A percentile compares a stretch with the other conserved stretches of the same genome.
Conservation (phyloP, 2,797 vertebrate species). For the Falco concolor region DNA sequence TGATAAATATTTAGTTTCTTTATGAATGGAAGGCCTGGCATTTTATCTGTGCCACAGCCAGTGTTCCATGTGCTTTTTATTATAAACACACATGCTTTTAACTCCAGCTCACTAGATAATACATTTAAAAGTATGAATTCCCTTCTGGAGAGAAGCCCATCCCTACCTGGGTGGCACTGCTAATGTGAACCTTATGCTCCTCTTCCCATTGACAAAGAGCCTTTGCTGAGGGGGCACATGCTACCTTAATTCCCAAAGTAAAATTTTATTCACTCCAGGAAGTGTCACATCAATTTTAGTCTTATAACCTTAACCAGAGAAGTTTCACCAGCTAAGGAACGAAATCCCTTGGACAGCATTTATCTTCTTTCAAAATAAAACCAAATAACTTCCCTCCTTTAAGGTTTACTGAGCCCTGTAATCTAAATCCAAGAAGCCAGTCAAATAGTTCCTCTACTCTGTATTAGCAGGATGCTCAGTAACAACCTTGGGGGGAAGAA, state of each 20-base stretch:
- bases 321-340: background rate
- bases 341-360: background rate
- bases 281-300: background rate
- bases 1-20: background rate
- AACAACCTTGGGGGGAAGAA: background rate
- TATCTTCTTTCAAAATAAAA: background rate
- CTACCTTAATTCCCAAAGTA: background rate
- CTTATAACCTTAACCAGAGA: background rate
- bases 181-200: background rate
- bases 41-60: background rate
- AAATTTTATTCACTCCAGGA: background rate
- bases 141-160: background rate
- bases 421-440: background rate
- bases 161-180: background rate
- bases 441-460: background rate
- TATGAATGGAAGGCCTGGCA: background rate
- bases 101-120: background rate
- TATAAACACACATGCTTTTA: background rate
- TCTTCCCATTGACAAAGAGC: background rate
- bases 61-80: background rate
- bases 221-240: background rate
- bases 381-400: background rate
- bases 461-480: background rate
- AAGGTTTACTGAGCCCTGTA: background rate
- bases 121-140: background rate